Evolutionary conservation across 2,797 vertebrate species (phyloP).

Genomic region (Fringilla coelebs): DNA sequence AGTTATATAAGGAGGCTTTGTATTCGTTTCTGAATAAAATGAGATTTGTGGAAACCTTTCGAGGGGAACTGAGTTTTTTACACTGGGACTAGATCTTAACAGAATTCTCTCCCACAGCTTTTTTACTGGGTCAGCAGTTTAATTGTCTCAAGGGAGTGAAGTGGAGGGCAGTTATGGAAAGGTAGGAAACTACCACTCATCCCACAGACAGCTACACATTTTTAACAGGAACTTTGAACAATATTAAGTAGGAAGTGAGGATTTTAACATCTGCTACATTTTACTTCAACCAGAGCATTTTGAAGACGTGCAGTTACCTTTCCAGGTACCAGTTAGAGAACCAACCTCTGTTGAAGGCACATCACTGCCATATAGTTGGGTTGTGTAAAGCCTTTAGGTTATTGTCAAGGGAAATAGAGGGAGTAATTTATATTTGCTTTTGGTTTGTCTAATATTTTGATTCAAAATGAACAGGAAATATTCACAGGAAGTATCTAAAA

Average conservation of each 20-base stretch:
- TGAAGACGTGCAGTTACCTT: neutral
- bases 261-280: neutral
- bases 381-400: neutral
- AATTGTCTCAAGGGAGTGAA: neutral
- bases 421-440: neutral
- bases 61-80: neutral
- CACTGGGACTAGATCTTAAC: neutral
- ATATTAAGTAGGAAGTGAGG: neutral
- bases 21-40: neutral
- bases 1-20: neutral
- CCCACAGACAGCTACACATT: neutral
- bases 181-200: neutral
- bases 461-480: neutral
- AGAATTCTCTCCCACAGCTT: neutral
- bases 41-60: neutral
- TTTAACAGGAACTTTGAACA: neutral
- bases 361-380: neutral
- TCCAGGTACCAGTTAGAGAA: neutral
- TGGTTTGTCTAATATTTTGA: neutral
- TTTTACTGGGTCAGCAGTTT: neutral
- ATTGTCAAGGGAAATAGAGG: neutral
- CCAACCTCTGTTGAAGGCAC: neutral
- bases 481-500: neutral
- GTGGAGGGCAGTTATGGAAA: neutral
- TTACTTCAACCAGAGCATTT: neutral